Conservation (phyloP, 2,797 vertebrate species). For the Synanceia verrucosa region DNA sequence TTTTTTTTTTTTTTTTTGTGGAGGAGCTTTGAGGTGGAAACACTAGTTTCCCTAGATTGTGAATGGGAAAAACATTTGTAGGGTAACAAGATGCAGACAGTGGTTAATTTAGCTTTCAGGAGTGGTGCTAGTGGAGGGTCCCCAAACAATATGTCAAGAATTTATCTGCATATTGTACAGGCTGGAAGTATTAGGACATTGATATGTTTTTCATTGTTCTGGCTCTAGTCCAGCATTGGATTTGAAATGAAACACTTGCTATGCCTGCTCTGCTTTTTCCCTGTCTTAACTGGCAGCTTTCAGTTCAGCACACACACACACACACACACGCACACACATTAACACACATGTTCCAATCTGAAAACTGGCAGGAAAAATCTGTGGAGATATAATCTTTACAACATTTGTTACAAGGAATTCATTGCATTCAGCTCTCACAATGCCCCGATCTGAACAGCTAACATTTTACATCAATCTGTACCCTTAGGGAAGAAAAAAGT, state of each 20-base stretch:
- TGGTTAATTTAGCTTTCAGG: conserved; percentile 20
- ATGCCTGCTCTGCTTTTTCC: conserved; percentile 25
- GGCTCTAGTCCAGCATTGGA: conserved; percentile 33
- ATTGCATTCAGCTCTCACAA: conserved; percentile 64
- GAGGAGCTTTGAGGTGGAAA: background rate
- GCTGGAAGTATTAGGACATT: conserved; percentile 24
- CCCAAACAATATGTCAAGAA: conserved; percentile 29
- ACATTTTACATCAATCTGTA: conserved; percentile 67
- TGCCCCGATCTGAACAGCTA: conserved; percentile 60
- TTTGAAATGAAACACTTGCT: conserved; percentile 53
- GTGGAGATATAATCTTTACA: conserved; percentile 68
- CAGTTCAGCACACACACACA: conserved; percentile 7
- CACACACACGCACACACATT: background rate
- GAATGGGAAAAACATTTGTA: conserved; percentile 19
- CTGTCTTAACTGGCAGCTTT: conserved; percentile 22
- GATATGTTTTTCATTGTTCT: conserved; percentile 29
- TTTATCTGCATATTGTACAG: conserved; percentile 25
- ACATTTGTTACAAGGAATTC: conserved; percentile 68
- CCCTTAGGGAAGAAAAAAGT: conserved; percentile 66
- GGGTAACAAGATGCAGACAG: conserved; percentile 13
- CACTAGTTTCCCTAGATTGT: background rate
- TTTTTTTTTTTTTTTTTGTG: too few species aligned
- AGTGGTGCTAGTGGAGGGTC: conserved; percentile 4
- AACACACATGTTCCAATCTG: conserved; percentile 36
- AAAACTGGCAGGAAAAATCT: conserved; percentile 27